These are phyloP conservation scores for Emydura subglobosa DNA, from an alignment of 2,113 vertebrate genomes.

Conservation along the genomic window DNA sequence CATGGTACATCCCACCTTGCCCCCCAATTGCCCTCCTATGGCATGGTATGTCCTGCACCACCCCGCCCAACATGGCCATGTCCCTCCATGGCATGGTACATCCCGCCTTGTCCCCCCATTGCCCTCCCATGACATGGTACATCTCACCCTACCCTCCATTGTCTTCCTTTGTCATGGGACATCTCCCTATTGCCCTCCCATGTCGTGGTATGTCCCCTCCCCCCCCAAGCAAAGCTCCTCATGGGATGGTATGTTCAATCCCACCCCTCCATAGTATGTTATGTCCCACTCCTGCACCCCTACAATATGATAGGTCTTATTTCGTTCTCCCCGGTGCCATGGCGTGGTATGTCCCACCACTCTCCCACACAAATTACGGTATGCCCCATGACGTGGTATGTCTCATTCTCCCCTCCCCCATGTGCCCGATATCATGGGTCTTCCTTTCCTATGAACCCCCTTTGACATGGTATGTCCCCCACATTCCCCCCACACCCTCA, in stretches of 20 bases:
- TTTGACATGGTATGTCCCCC: neutral
- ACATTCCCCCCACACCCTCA: neutral
- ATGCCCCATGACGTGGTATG: neutral
- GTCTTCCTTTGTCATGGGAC: too few species aligned
- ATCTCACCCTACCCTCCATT: rapidly evolving
- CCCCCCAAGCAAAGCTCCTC: neutral
- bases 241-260: neutral
- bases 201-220: too few species aligned
- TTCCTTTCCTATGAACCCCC: neutral
- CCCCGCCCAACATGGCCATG: neutral
- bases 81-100: neutral
- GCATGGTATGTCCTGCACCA: neutral
- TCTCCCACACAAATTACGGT: neutral
- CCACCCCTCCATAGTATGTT: neutral
- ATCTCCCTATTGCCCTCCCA: too few species aligned
- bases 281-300: neutral
- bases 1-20: rapidly evolving
- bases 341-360: neutral
- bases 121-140: too few species aligned
- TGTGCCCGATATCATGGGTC: neutral
- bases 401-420: neutral
- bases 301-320: neutral
- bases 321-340: neutral
- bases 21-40: neutral
- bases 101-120: neutral